Base-by-base conservation (phyloP, 2,888 invertebrate genomes). In the Ophonus ardosiacus region DNA sequence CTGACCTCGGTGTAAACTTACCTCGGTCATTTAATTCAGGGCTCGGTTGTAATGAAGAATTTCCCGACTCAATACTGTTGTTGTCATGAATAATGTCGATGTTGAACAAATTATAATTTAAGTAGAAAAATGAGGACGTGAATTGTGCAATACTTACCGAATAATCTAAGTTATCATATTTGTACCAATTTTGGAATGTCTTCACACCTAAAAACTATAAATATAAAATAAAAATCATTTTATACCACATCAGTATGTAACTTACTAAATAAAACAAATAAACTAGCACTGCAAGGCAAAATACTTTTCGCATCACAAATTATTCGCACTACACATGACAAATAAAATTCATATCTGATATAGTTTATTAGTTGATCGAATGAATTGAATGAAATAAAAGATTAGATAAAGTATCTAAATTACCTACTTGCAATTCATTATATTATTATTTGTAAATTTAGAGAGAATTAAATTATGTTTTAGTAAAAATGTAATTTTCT, bases 351-450 rank as follows among this genome's bases (percentile, higher is more conserved):
- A 57, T 15, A 56, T 24, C 57, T 78, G 18, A 24, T 57, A 71
- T 13, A 31, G 68, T 71, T 21, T 51, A 76, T 57, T 78, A 15
- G 56, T n/a, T 43, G 10, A 68, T 7, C 31, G 43, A 74, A 74
- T 74, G 7, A 68, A 40, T 40, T 68, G 43, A 74, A 74, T 74
- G 43, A 74, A 21, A 78, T 57, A 56, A 57, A n/a, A 57, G 78
- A 78, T 78, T 78, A 78, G 78, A 78, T 78, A 78, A 17, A 21
- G 7, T 78, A 78, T 78, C 56, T 78, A 24, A 57, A 57, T 24
- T 78, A 78, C 15, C 15, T 15, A 43, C 17, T 74, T 24, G 38
- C 68, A 13, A 31, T 15, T 15, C 38, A 68, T 68, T 68, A 68
- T 68, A n/a, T 31, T 38, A 68, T 68, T 68, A 68, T 38, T 68